Evolutionary conservation across 2,797 vertebrate genomes (phyloP).

Genomic region (Pangasius djambal): DNA sequence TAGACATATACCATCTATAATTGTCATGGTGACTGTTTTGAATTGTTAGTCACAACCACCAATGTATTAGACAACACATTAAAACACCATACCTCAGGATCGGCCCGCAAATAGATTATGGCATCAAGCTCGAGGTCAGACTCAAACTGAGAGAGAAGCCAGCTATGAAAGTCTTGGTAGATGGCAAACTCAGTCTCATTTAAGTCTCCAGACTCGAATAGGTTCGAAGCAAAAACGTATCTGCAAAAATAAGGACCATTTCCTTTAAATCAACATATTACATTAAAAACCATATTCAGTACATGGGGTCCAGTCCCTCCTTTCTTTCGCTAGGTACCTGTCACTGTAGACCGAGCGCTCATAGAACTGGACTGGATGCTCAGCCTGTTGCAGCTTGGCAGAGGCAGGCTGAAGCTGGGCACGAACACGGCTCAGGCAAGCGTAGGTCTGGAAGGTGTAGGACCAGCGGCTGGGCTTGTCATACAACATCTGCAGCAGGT

Average conservation of each 20-base stretch:
- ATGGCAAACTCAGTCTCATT: slow-evolving; percentile 83
- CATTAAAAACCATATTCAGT: background rate
- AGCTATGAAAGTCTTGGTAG: slow-evolving; percentile 85
- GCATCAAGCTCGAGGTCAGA: slow-evolving; percentile 76
- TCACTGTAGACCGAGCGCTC: slow-evolving; percentile 87
- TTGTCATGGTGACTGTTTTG: too few species aligned
- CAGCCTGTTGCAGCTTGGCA: slow-evolving; percentile 78
- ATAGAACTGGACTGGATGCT: slow-evolving; percentile 85
- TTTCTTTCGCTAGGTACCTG: slow-evolving; percentile 68
- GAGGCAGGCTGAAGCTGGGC: slow-evolving; percentile 78
- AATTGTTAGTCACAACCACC: background rate
- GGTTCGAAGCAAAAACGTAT: slow-evolving; percentile 83
- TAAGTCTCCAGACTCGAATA: slow-evolving; percentile 79
- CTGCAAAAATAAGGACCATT: slow-evolving; percentile 63
- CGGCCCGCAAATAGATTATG: slow-evolving; percentile 83
- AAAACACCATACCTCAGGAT: slow-evolving; percentile 76
- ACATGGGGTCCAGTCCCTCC: background rate
- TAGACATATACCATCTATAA: background rate
- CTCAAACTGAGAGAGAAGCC: slow-evolving; percentile 81
- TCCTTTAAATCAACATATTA: background rate
- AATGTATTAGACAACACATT: background rate
- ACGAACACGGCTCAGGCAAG: slow-evolving; percentile 81
- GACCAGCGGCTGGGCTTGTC: slow-evolving; percentile 84
- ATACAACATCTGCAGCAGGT: slow-evolving; percentile 87
- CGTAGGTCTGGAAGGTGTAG: slow-evolving; percentile 86